Conservation (phyloP, 2,888 invertebrate species). For the Ischnus inquisitorius region DNA sequence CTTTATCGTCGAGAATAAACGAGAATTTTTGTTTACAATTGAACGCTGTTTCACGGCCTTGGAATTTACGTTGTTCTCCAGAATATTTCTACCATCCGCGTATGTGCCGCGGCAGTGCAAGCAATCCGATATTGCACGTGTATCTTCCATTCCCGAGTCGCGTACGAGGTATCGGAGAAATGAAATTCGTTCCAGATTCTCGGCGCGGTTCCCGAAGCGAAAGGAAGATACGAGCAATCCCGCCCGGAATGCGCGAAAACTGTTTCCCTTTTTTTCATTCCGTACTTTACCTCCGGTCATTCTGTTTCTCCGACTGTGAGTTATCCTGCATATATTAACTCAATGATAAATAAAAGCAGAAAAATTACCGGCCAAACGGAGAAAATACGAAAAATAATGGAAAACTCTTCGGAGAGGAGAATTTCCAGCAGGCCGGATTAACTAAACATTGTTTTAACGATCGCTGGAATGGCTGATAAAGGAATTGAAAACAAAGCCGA, state of each 20-base stretch:
- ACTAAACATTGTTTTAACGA: slow-evolving; percentile 1
- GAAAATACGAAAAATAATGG: neutral
- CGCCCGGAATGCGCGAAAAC: neutral
- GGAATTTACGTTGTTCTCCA: neutral
- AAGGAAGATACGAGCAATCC: slow-evolving; percentile 20
- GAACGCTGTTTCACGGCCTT: neutral
- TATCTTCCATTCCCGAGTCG: slow-evolving; percentile 1
- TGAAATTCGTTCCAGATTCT: slow-evolving; percentile 19
- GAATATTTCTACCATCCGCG: slow-evolving; percentile 18
- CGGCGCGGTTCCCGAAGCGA: neutral
- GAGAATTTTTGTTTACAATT: slow-evolving; percentile 16
- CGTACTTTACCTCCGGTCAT: neutral
- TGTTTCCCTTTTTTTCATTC: neutral
- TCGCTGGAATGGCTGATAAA: slow-evolving; percentile 1
- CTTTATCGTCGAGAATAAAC: neutral
- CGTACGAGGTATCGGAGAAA: slow-evolving; percentile 25
- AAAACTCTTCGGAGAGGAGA: neutral
- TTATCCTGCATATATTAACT: neutral
- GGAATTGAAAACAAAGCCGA: neutral
- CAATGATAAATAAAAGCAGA: neutral
- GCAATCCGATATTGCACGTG: slow-evolving; percentile 33
- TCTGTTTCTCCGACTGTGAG: neutral
- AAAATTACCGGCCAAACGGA: neutral
- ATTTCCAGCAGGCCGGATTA: neutral
- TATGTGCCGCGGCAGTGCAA: slow-evolving; percentile 8